Evolutionary conservation across 2,888 invertebrate genomes (phyloP).

Genomic region (Corbicula japonica): DNA sequence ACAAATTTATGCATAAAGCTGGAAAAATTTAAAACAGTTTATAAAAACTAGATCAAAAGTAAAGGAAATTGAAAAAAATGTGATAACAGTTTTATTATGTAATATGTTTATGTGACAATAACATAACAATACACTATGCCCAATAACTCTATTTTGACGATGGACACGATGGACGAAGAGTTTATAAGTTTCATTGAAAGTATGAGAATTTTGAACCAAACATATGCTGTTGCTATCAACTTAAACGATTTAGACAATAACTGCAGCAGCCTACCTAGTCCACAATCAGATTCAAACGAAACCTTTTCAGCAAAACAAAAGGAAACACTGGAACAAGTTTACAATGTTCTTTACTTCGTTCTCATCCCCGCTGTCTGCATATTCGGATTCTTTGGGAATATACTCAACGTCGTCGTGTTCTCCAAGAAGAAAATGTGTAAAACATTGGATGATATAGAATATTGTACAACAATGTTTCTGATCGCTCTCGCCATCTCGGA

Average conservation of each 20-base stretch:
- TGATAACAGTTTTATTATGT: too few relatives aligned
- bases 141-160: too few relatives aligned
- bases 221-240: neutral
- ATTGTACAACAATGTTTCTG: slow-evolving; percentile 92
- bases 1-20: too few relatives aligned
- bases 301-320: slow-evolving; percentile 21
- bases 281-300: neutral
- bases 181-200: slow-evolving; percentile 4
- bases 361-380: slow-evolving; percentile 91
- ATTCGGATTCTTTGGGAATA: slow-evolving; percentile 92
- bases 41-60: too few relatives aligned
- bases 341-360: slow-evolving; percentile 58
- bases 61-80: too few relatives aligned
- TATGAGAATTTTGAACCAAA: slow-evolving; percentile 1
- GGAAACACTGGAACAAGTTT: slow-evolving; percentile 23
- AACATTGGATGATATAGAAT: slow-evolving; percentile 90
- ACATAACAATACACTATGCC: too few relatives aligned
- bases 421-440: slow-evolving; percentile 88
- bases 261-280: neutral
- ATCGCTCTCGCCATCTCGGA: slow-evolving; percentile 92
- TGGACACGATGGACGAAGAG: too few relatives aligned
- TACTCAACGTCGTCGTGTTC: slow-evolving; percentile 92
- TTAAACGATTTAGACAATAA: neutral
- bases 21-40: too few relatives aligned
- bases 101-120: too few relatives aligned